Conservation (phyloP, 2,113 vertebrate genomes). For the Oceanites oceanicus region DNA sequence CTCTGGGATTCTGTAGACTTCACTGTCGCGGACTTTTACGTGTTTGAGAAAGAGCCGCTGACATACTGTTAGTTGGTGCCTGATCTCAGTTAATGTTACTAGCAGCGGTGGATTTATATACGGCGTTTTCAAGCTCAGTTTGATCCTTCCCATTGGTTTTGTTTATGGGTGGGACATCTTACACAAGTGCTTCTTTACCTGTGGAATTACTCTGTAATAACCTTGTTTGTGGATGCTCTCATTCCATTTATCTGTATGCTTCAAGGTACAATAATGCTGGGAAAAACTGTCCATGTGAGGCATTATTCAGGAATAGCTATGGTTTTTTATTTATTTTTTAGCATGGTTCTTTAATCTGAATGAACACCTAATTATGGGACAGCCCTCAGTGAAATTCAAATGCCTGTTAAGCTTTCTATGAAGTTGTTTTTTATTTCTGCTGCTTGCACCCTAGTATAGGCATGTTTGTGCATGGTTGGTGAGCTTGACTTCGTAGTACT, state of each 20-base stretch:
- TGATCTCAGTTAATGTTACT: neutral
- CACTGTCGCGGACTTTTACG: accelerated
- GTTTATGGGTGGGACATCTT: accelerated
- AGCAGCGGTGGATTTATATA: neutral
- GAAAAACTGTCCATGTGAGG: accelerated
- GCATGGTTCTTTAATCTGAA: neutral
- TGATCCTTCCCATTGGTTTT: neutral
- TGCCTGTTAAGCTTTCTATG: neutral
- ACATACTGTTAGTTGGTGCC: accelerated
- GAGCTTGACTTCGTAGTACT: neutral
- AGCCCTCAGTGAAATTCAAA: neutral
- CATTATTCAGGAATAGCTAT: neutral
- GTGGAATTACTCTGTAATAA: neutral
- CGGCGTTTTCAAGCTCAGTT: neutral
- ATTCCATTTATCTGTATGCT: neutral
- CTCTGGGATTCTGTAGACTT: neutral
- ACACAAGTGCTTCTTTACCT: accelerated
- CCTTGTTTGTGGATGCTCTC: neutral
- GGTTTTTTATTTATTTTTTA: neutral
- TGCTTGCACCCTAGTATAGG: neutral
- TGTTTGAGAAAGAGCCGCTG: accelerated
- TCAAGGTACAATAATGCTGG: neutral
- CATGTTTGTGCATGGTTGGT: neutral
- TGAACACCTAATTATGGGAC: neutral
- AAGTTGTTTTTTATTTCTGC: neutral